Evolutionary conservation across 2,888 invertebrate species (phyloP).

Genomic region (Antitype chi): DNA sequence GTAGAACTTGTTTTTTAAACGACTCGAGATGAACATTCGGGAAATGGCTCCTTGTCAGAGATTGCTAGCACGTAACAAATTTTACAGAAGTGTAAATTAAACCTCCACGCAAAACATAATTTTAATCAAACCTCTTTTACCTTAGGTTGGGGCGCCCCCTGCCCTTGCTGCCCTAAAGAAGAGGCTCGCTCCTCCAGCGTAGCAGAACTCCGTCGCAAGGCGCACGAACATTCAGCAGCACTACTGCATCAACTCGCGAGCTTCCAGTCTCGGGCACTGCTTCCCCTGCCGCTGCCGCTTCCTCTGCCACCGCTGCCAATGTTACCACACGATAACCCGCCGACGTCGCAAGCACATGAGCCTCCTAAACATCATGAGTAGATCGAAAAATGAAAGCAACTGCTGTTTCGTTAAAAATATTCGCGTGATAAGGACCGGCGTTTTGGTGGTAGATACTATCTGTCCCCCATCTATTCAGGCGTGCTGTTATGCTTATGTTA

Average conservation of each 20-base stretch:
- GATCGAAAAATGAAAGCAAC: not conserved
- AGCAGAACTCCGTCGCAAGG: slow-evolving; percentile 97
- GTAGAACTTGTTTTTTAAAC: not conserved
- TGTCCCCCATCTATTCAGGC: not conserved
- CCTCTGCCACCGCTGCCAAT: slow-evolving; percentile 83
- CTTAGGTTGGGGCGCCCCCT: slow-evolving; percentile 94
- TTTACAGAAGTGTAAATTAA: not conserved
- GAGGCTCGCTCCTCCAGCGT: slow-evolving; percentile 96
- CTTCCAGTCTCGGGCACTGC: slow-evolving; percentile 91
- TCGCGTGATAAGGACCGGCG: not conserved
- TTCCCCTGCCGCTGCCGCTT: slow-evolving; percentile 84
- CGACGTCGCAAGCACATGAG: slow-evolving; percentile 69
- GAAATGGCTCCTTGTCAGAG: not conserved
- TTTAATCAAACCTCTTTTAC: not conserved
- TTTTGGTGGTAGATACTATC: not conserved
- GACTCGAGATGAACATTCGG: not conserved
- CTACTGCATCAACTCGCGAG: slow-evolving; percentile 93
- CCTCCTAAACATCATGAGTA: slow-evolving; percentile 83
- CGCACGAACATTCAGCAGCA: slow-evolving; percentile 98
- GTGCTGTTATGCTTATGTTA: not conserved
- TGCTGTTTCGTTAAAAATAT: not conserved
- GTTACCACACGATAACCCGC: slow-evolving; percentile 74
- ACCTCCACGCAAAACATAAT: not conserved
- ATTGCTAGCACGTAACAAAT: not conserved
- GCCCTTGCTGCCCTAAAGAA: slow-evolving; percentile 94